A percentile compares a stretch with the other conserved stretches of the same genome.
Evolutionary conservation across 1,140 invertebrate genomes (phyloP).

Genomic region (Drosophila saltans): DNA sequence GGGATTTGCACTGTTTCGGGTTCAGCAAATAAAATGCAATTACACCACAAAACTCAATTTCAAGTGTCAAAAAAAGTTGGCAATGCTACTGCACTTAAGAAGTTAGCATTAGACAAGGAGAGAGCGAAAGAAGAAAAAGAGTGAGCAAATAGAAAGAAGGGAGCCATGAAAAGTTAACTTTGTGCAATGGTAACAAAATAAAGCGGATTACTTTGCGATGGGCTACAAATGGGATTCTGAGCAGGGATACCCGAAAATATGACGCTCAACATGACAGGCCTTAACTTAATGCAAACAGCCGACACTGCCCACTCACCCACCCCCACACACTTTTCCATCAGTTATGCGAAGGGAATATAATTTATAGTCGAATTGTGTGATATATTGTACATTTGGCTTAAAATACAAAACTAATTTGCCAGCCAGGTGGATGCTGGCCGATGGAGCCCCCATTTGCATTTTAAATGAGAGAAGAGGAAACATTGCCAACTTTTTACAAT

Average conservation of each 20-base stretch:
- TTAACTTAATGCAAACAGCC: neutral
- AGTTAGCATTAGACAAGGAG: constrained; percentile 52
- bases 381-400: constrained; percentile 62
- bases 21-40: constrained; percentile 76
- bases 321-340: neutral
- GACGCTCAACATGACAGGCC: constrained; percentile 40
- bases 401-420: constrained; percentile 63
- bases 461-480: constrained; percentile 57
- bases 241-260: constrained; percentile 36
- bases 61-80: constrained; percentile 76
- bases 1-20: constrained; percentile 32
- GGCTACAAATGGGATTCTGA: constrained; percentile 26
- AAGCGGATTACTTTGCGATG: constrained; percentile 56
- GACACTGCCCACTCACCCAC: neutral
- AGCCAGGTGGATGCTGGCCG: constrained; percentile 6
- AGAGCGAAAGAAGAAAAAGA: constrained; percentile 7
- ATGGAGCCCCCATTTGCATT: constrained; percentile 65
- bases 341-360: constrained; percentile 28
- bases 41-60: constrained; percentile 80
- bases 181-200: constrained; percentile 40
- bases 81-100: constrained; percentile 70
- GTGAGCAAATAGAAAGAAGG: constrained; percentile 13
- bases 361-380: constrained; percentile 62
- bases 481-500: constrained; percentile 64
- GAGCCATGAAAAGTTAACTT: constrained; percentile 37